These are phyloP conservation scores for Drosophila arawakana DNA, from an alignment of 1,140 invertebrate species.

Conservation along the genomic window DNA sequence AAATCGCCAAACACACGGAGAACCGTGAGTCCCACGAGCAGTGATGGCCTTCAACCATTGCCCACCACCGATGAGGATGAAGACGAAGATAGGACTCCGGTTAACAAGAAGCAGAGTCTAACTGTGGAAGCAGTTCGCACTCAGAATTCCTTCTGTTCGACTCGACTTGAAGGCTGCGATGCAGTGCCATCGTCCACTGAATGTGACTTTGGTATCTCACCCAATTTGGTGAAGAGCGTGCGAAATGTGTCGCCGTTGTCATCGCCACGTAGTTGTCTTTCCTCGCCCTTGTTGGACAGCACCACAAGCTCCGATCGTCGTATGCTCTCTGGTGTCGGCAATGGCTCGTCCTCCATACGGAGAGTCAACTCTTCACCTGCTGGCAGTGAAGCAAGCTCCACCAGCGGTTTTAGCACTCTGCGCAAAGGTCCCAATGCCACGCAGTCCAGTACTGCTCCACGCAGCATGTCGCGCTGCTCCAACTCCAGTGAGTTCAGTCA, in stretches of 20 bases:
- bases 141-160: slow-evolving; percentile 61
- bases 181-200: slow-evolving; percentile 59
- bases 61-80: slow-evolving; percentile 61
- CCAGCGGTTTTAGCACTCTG: slow-evolving; percentile 44
- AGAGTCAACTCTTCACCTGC: slow-evolving; percentile 70
- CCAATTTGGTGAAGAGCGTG: slow-evolving; percentile 51
- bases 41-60: slow-evolving; percentile 60
- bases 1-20: slow-evolving; percentile 57
- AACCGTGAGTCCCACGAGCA: slow-evolving; percentile 55
- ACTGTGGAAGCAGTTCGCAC: slow-evolving; percentile 18
- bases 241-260: slow-evolving; percentile 60
- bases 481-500: slow-evolving; percentile 84
- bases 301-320: slow-evolving; percentile 64
- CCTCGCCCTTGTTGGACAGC: slow-evolving; percentile 69
- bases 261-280: slow-evolving; percentile 71
- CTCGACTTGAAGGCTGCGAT: slow-evolving; percentile 67
- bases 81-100: slow-evolving; percentile 67
- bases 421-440: slow-evolving; percentile 15
- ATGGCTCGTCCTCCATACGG: background rate
- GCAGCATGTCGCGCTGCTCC: slow-evolving; percentile 74
- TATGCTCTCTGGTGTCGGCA: slow-evolving; percentile 6
- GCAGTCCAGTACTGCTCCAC: slow-evolving; percentile 24
- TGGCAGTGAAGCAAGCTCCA: slow-evolving; percentile 61
- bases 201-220: slow-evolving; percentile 68
- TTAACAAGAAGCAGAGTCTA: slow-evolving; percentile 50